These are phyloP conservation scores for Bucco capensis DNA, from an alignment of 2,113 vertebrate species.

Conservation along the genomic window DNA sequence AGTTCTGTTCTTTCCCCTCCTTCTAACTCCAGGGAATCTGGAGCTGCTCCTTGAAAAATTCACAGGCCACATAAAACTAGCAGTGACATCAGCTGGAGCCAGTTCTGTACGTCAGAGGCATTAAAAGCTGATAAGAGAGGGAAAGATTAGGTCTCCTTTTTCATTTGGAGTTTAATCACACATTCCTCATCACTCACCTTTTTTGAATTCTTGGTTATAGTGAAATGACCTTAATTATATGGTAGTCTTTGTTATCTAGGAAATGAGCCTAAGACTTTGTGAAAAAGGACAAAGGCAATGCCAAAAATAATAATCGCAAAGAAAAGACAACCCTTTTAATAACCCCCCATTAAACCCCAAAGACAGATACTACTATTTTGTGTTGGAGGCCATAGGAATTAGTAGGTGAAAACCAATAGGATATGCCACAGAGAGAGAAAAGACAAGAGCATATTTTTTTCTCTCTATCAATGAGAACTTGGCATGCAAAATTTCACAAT, in stretches of 20 bases:
- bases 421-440: not conserved
- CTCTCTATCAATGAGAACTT: not conserved
- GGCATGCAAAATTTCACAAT: not conserved
- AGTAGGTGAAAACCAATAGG: not conserved
- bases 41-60: not conserved
- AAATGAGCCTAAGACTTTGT: not conserved
- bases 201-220: conserved; percentile 9
- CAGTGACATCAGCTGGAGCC: not conserved
- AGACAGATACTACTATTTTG: not conserved
- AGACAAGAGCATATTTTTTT: not conserved
- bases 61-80: conserved; percentile 15
- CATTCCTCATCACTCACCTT: not conserved
- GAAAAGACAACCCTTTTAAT: not conserved
- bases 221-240: not conserved
- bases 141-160: not conserved
- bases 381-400: not conserved
- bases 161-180: conserved; percentile 5
- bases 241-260: not conserved
- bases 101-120: not conserved
- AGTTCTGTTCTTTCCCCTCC: not conserved
- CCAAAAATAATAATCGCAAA: not conserved
- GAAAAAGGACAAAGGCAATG: not conserved
- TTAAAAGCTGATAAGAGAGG: conserved; percentile 29
- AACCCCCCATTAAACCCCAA: not conserved
- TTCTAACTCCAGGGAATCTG: not conserved